These are phyloP conservation scores for Semnornis frantzii DNA, from an alignment of 2,113 vertebrate genomes.

Conservation along the genomic window DNA sequence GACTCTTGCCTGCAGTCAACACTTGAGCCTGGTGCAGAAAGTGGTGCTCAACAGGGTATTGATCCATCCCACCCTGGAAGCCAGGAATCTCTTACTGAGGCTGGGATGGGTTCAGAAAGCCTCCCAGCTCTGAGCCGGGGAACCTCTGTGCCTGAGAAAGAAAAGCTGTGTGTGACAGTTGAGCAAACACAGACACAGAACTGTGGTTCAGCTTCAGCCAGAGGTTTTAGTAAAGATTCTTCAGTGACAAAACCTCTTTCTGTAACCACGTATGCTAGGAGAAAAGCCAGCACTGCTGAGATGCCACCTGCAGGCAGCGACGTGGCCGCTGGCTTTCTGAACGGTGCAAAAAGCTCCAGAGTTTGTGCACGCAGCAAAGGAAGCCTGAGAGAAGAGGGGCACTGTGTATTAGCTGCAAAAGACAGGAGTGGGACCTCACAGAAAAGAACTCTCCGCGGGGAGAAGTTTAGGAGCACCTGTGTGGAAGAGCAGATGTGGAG, in stretches of 20 bases:
- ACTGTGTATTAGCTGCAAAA: not conserved
- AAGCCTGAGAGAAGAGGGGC: not conserved
- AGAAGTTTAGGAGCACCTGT: not conserved
- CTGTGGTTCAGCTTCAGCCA: not conserved
- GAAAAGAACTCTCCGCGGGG: not conserved
- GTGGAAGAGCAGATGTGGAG: not conserved
- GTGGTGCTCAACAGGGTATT: not conserved
- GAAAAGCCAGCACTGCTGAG: not conserved
- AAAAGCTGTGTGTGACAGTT: not conserved
- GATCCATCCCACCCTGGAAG: not conserved
- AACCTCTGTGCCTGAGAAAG: not conserved
- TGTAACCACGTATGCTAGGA: not conserved
- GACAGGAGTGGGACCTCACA: not conserved
- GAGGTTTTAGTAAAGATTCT: not conserved
- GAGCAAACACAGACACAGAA: not conserved
- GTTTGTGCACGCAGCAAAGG: not conserved
- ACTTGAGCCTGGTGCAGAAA: not conserved
- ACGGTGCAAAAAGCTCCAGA: not conserved
- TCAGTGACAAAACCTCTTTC: constrained; percentile 13
- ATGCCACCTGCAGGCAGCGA: not conserved
- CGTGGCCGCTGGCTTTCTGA: not conserved
- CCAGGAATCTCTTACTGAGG: not conserved
- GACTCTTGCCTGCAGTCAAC: not conserved
- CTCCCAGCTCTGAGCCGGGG: not conserved
- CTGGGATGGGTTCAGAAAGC: not conserved